A percentile compares a stretch with the other conserved stretches of the same genome.
These are phyloP conservation scores for Bergia puertoricense DNA, from an alignment of 92 coral and sea anemone species.

Conservation along the genomic window DNA sequence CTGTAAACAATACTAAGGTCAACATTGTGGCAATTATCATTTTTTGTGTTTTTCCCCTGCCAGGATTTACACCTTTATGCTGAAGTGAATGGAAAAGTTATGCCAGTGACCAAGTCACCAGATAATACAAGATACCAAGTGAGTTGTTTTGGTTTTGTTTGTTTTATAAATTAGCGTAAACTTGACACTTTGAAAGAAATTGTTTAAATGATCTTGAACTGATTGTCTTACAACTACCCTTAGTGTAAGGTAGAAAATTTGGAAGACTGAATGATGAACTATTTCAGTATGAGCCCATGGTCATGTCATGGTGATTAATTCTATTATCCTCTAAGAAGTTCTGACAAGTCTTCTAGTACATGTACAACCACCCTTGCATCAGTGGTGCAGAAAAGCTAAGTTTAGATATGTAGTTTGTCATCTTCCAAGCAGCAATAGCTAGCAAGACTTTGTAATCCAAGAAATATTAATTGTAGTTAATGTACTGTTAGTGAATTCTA, in stretches of 20 bases:
- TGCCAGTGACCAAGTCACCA: constrained; percentile 90
- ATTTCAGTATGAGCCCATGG: constrained; percentile 61
- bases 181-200: neutral
- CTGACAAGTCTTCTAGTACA: constrained; percentile 71
- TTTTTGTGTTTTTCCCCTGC: neutral
- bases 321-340: constrained; percentile 92
- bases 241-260: too few relatives aligned
- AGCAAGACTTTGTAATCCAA: neutral
- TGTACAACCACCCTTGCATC: neutral
- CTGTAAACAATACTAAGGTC: neutral
- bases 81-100: constrained; percentile 91
- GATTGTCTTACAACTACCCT: neutral
- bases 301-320: constrained; percentile 54
- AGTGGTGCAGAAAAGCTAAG: neutral
- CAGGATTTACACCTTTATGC: constrained; percentile 91
- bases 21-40: neutral
- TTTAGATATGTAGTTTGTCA: neutral
- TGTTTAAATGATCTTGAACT: neutral
- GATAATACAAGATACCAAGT: constrained; percentile 92
- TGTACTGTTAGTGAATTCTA: neutral
- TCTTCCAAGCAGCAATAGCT: neutral
- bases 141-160: neutral
- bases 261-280: constrained; percentile 70
- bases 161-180: neutral
- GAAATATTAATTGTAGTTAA: too few relatives aligned